These are phyloP conservation scores for Episyrphus balteatus DNA, from an alignment of 1,140 invertebrate genomes.

Conservation along the genomic window DNA sequence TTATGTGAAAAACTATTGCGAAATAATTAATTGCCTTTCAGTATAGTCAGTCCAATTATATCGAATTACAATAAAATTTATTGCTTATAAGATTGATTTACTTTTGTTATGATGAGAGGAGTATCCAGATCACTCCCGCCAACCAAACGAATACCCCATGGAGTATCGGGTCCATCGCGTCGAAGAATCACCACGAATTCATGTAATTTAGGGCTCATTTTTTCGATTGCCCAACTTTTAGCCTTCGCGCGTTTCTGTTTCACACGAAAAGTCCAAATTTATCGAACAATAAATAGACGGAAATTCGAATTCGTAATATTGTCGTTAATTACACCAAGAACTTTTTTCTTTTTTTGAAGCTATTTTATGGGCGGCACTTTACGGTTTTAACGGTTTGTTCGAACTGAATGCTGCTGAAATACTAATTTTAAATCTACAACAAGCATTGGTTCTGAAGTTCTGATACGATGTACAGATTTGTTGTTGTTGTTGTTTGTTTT, in stretches of 20 bases:
- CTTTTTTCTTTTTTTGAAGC: background rate
- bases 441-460: conserved; percentile 13
- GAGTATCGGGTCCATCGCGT: conserved; percentile 59
- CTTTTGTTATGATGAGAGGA: conserved; percentile 84
- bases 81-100: conserved; percentile 40
- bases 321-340: no score
- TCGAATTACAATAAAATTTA: no score
- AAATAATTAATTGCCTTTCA: no score
- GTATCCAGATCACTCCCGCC: conserved; percentile 80
- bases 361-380: conserved; percentile 10
- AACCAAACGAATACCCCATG: conserved; percentile 85
- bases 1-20: no score
- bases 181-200: conserved; percentile 62
- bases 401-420: conserved; percentile 36
- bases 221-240: background rate
- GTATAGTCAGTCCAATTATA: no score
- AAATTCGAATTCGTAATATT: background rate
- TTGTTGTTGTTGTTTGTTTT: no score
- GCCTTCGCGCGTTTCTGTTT: background rate
- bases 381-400: conserved; percentile 24
- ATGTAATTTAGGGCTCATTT: conserved; percentile 50
- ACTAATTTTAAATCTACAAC: conserved; percentile 35
- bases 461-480: no score
- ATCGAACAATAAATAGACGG: background rate
- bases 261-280: background rate